Percentiles rank a stretch among this genome's conserved stretches.
These are phyloP conservation scores for Aethina tumida DNA, from an alignment of 1,140 invertebrate species.

Conservation along the genomic window DNA sequence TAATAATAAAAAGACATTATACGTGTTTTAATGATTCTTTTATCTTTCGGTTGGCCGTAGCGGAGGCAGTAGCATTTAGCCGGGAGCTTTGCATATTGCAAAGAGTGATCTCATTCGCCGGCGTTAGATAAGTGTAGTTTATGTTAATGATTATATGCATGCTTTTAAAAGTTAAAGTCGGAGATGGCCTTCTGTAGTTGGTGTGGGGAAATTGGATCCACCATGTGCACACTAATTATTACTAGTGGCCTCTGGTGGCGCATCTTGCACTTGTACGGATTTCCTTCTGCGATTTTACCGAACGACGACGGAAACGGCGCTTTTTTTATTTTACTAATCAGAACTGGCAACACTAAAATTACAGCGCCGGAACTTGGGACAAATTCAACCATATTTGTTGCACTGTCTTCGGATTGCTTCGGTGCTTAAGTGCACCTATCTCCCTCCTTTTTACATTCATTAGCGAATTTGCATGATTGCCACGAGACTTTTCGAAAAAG, in stretches of 20 bases:
- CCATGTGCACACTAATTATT: conserved; percentile 33
- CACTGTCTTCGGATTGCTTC: no score
- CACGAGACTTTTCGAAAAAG: no score
- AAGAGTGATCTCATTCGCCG: conserved; percentile 28
- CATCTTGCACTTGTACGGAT: conserved; percentile 26
- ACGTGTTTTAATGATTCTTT: no score
- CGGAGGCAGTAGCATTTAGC: no score
- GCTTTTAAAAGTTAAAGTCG: conserved; percentile 31
- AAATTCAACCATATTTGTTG: conserved; percentile 13
- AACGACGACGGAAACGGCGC: no score
- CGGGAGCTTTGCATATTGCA: conserved; percentile 22
- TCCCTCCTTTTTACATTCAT: no score
- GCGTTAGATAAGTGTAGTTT: conserved; percentile 31
- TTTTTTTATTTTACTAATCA: conserved; percentile 19
- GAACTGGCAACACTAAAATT: conserved; percentile 17
- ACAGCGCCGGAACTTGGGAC: conserved; percentile 10
- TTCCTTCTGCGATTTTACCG: conserved; percentile 15
- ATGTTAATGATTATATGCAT: conserved; percentile 35
- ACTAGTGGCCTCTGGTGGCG: conserved; percentile 31
- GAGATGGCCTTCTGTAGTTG: conserved; percentile 14
- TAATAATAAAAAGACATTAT: no score
- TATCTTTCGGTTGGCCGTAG: no score
- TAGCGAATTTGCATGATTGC: no score
- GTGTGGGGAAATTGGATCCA: conserved; percentile 30
- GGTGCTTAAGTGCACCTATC: no score